Percentiles rank a stretch among this genome's conserved stretches.
These are phyloP conservation scores for Aphaenogaster floridana DNA, from an alignment of 1,140 invertebrate species.

Conservation along the genomic window DNA sequence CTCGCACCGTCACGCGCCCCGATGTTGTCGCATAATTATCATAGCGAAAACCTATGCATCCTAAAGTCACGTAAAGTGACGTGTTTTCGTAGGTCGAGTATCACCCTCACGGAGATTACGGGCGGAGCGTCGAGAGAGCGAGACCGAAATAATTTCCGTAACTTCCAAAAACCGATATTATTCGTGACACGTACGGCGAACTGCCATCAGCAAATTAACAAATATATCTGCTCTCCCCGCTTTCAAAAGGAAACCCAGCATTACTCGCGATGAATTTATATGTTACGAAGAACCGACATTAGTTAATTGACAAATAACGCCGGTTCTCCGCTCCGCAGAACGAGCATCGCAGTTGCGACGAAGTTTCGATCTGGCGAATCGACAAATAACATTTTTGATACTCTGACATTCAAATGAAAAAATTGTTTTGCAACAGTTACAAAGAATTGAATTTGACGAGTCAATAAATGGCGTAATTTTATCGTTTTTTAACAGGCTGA, in stretches of 20 bases:
- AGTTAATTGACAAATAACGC: slow-evolving; percentile 48
- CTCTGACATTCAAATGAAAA: not conserved
- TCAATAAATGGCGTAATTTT: not conserved
- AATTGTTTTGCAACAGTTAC: not conserved
- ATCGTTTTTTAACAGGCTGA: not conserved
- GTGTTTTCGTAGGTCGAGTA: slow-evolving; percentile 64
- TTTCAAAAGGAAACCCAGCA: not conserved
- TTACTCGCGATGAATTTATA: not conserved
- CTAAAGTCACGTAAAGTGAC: slow-evolving; percentile 59
- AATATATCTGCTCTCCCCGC: not conserved
- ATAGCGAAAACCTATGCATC: slow-evolving; percentile 68
- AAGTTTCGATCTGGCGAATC: not conserved
- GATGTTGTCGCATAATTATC: slow-evolving; percentile 73
- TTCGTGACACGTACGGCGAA: slow-evolving; percentile 7
- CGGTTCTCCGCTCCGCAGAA: not conserved
- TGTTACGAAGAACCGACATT: slow-evolving; percentile 33
- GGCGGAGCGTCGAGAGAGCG: not conserved
- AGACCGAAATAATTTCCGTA: slow-evolving; percentile 11
- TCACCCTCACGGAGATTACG: slow-evolving; percentile 28
- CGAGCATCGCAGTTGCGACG: not conserved
- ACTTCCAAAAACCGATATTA: slow-evolving; percentile 46
- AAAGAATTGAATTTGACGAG: not conserved
- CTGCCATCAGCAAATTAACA: slow-evolving; percentile 49
- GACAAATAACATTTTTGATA: not conserved
- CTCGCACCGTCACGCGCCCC: slow-evolving; percentile 67